These are phyloP conservation scores for Microplitis mediator DNA, from an alignment of 1,140 invertebrate species.

Conservation along the genomic window DNA sequence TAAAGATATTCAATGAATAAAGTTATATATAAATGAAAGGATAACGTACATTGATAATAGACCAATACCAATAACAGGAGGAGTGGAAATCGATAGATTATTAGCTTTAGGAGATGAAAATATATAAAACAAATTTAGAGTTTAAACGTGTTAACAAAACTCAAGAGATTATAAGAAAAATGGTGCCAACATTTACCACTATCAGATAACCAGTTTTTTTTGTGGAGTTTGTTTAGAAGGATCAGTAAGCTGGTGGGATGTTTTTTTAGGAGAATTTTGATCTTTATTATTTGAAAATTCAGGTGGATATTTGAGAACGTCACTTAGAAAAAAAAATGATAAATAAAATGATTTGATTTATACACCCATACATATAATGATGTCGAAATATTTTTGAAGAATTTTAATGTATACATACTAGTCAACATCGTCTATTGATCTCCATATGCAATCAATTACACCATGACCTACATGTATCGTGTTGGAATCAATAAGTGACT, in stretches of 20 bases:
- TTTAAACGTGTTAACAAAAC: background rate
- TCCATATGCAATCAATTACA: background rate
- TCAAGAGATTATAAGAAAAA: background rate
- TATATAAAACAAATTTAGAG: background rate
- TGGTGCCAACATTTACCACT: background rate
- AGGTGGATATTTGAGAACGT: background rate
- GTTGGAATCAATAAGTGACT: background rate
- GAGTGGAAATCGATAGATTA: background rate
- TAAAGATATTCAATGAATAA: background rate
- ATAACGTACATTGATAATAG: background rate
- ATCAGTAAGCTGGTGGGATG: background rate
- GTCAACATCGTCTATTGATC: constrained; percentile 2
- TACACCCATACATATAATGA: no score
- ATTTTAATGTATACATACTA: background rate
- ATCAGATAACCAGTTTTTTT: background rate
- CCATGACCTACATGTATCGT: background rate
- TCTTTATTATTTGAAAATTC: background rate
- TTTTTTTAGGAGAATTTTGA: background rate
- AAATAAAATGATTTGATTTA: background rate
- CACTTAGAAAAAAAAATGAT: background rate
- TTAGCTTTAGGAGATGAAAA: background rate
- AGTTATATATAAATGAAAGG: background rate
- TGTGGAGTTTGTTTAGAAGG: background rate
- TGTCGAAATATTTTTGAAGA: background rate
- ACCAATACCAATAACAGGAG: background rate